Conservation (phyloP, 2,113 vertebrate genomes). For the Anthoscopus minutus region DNA sequence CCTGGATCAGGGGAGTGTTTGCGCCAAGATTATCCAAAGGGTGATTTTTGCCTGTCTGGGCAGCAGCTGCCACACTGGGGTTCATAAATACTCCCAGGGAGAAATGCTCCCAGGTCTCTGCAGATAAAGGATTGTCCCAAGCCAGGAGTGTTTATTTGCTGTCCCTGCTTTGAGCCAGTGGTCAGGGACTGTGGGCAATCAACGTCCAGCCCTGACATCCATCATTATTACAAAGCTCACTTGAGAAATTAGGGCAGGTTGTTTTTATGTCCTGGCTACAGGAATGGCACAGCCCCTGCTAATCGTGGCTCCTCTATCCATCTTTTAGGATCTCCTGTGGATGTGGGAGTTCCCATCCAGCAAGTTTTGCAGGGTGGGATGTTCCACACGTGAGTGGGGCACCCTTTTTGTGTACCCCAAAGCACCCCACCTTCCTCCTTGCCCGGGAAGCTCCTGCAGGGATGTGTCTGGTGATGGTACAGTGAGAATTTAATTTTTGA, state of each 20-base stretch:
- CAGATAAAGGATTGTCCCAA: not conserved
- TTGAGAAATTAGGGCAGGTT: not conserved
- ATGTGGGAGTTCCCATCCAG: not conserved
- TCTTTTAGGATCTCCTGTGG: accelerated
- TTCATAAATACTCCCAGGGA: not conserved
- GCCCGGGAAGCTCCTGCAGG: not conserved
- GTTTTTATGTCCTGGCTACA: not conserved
- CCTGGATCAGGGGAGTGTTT: not conserved
- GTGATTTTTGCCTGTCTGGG: not conserved
- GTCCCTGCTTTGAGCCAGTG: not conserved
- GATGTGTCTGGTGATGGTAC: not conserved
- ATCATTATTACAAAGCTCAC: not conserved
- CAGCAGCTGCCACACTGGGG: not conserved
- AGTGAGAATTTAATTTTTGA: not conserved
- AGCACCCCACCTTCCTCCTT: not conserved
- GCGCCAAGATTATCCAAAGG: not conserved
- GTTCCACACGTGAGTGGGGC: accelerated
- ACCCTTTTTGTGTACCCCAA: not conserved
- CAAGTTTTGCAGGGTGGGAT: not conserved
- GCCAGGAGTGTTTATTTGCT: not conserved
- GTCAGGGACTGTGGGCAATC: not conserved
- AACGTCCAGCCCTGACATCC: not conserved
- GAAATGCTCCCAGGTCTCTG: not conserved
- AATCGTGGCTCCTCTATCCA: accelerated
- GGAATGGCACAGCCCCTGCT: not conserved